Conservation (phyloP, 92 coral and sea anemone species). For the Zoanthus sansibaricus region DNA sequence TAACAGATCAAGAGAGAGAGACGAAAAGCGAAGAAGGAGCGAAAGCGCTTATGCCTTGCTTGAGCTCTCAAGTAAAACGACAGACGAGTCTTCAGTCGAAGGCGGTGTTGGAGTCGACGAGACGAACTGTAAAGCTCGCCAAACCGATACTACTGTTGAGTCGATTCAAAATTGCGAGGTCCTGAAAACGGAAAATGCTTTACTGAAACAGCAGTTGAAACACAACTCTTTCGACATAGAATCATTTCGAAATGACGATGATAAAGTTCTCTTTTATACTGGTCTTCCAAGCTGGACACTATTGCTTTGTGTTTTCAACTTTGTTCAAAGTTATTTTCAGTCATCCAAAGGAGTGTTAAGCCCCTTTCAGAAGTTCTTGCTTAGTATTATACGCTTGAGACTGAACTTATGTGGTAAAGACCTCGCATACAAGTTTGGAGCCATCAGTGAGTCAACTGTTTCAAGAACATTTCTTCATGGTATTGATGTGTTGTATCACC, state of each 20-base stretch:
- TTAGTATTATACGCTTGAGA: slow-evolving; percentile 16
- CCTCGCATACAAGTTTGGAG: slow-evolving; percentile 34
- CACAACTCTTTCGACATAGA: background rate
- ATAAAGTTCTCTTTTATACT: slow-evolving; percentile 39
- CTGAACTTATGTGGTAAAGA: slow-evolving; percentile 32
- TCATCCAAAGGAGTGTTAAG: slow-evolving; percentile 49
- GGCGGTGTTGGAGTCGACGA: no score
- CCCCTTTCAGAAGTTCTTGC: slow-evolving; percentile 47
- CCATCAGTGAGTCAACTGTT: slow-evolving; percentile 58
- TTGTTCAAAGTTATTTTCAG: slow-evolving; percentile 27
- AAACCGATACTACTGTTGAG: no score
- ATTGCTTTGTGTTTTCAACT: slow-evolving; percentile 41
- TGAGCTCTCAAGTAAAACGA: no score
- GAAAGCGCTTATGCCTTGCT: background rate
- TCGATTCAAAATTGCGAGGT: no score
- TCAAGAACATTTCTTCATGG: slow-evolving; percentile 55
- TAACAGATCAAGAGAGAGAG: background rate
- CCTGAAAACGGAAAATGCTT: no score
- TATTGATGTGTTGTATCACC: background rate
- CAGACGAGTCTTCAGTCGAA: no score
- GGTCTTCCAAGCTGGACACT: slow-evolving; percentile 39
- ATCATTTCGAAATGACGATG: background rate
- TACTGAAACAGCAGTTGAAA: slow-evolving; percentile 2
- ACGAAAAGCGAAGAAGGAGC: background rate
- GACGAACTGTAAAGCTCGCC: no score